These are phyloP conservation scores for Noctilio leporinus DNA, from an alignment of 2,113 vertebrate genomes.

Conservation along the genomic window DNA sequence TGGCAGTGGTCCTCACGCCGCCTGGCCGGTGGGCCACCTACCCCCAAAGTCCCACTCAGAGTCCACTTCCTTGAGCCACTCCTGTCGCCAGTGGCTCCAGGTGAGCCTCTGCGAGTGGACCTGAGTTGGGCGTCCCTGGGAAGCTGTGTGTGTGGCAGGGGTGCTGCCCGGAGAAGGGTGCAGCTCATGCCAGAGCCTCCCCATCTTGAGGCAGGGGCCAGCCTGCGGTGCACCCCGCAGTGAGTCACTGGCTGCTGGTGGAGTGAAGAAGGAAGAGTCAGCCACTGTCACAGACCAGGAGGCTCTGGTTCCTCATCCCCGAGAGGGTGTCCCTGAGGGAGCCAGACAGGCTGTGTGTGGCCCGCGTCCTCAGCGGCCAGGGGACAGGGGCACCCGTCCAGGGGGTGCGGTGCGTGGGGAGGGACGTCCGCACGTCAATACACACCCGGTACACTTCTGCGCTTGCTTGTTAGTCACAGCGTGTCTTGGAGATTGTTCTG, in stretches of 20 bases:
- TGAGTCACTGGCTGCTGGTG: background rate
- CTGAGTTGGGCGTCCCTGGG: too few species aligned
- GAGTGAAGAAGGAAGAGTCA: background rate
- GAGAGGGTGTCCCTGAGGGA: background rate
- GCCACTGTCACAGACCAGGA: background rate
- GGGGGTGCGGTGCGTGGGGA: too few species aligned
- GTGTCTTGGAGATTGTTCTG: background rate
- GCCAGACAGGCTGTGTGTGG: background rate
- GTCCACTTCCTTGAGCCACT: background rate
- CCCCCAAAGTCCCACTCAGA: background rate
- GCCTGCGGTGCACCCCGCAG: background rate
- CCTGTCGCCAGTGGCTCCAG: background rate
- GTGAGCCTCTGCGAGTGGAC: background rate
- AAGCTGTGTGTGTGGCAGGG: background rate
- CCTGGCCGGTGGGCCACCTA: background rate
- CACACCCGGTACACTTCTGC: rapidly evolving
- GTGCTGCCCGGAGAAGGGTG: background rate
- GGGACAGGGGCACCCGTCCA: background rate
- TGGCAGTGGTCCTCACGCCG: background rate
- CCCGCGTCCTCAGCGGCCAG: background rate
- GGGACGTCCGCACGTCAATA: rapidly evolving
- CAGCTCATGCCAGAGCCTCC: background rate
- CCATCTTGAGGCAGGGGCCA: background rate
- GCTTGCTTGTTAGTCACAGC: background rate
- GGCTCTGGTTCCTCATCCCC: background rate